Evolutionary conservation across 2,113 vertebrate species (phyloP), one percentile per base, ranked within the genome.

Genomic region (Syngnathus typhle): DNA sequence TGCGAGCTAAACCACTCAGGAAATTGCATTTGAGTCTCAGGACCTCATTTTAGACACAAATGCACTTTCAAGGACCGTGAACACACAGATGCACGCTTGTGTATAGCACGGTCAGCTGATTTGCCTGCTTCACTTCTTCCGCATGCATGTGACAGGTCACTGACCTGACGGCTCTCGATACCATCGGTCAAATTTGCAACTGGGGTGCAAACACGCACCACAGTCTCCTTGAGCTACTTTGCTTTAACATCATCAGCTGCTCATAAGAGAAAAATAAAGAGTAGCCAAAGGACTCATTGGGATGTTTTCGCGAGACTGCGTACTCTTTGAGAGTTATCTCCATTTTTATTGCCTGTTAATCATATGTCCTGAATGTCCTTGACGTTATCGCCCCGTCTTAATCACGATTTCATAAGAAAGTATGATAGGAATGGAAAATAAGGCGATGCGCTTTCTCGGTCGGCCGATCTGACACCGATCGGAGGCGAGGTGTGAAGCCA

Each of bases 211-310:
- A 41, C 7, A 41, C 4, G 10, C 43, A 44, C 43, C 13, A 5
- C 12, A 15, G 11, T 44, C 12, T 12, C 43, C 43, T 12, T 0
- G 15, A 46, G 12, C 12, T 15, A 1, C 11, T 1, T 49, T 19
- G 49, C 21, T 23, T 54, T 54, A 12, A 54, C 8, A 54, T 23
- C n/a, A 54, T 6, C 1, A 61, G 49, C 38, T 1, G 3, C 66
- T 67, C 74, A 85, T 85, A 79, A 76, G 70, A 75, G 60, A 18
- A 36, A 36, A 58, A 51, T 54, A 51, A 49, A 4, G 0, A 60
- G 19, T 27, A 44, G 21, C 47, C 37, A 54, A 2, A 70, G 15
- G 16, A 18, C 41, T 27, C 55, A 66, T 68, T 1, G 60, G 56
- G 23, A 38, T 13, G 3, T 52, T 52, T 10, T 21, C 3, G 27